These are phyloP conservation scores for Lathamus discolor DNA, from an alignment of 2,113 vertebrate genomes.

Conservation along the genomic window DNA sequence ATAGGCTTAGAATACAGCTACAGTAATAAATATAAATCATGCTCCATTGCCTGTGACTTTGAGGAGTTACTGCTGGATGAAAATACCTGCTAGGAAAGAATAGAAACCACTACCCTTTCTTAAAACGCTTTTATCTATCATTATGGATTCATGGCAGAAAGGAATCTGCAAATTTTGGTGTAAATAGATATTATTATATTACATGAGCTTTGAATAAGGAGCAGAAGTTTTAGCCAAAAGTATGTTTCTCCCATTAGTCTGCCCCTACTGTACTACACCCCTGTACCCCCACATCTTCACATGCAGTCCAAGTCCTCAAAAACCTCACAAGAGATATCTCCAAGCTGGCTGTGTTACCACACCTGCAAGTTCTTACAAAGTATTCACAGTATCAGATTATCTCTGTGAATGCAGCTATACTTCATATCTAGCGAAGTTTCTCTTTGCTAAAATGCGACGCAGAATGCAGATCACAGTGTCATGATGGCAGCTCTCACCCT, in stretches of 20 bases:
- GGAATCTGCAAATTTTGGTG: neutral
- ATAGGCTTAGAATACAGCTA: neutral
- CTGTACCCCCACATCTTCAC: neutral
- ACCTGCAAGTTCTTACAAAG: neutral
- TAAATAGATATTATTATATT: neutral
- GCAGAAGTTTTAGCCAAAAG: neutral
- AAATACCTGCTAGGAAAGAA: neutral
- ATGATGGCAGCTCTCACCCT: neutral
- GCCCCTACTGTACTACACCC: neutral
- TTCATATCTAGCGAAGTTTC: neutral
- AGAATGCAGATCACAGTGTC: neutral
- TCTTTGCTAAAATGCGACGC: rapidly evolving
- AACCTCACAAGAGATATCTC: neutral
- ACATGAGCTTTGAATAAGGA: neutral
- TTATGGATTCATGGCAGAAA: neutral
- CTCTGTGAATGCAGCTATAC: neutral
- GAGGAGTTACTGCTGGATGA: neutral
- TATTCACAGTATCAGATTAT: neutral
- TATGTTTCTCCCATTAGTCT: neutral
- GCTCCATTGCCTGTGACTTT: neutral
- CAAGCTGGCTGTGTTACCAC: neutral
- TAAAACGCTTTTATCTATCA: neutral
- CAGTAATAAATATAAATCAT: slow-evolving; percentile 3
- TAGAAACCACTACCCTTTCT: neutral
- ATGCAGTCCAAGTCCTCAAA: neutral